Percentiles rank a stretch among this genome's conserved stretches.
These are phyloP conservation scores for Cebidichthys violaceus DNA, from an alignment of 2,113 vertebrate genomes.

Conservation along the genomic window DNA sequence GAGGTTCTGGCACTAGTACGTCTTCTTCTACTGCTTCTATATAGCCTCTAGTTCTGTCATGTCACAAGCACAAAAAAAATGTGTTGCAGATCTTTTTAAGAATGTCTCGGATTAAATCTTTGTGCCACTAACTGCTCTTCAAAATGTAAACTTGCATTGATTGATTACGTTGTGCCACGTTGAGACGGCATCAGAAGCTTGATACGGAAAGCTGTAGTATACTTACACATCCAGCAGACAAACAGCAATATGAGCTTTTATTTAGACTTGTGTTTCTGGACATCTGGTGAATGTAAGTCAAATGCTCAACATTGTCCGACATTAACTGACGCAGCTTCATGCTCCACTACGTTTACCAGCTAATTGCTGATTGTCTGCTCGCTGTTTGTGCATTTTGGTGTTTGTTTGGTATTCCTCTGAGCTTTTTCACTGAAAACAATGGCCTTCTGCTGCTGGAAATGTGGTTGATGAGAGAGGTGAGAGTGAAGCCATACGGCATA, in stretches of 20 bases:
- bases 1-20: neutral
- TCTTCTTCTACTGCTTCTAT: neutral
- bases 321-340: neutral
- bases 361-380: neutral
- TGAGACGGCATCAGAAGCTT: neutral
- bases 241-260: neutral
- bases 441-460: neutral
- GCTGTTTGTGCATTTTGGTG: neutral
- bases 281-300: constrained; percentile 6
- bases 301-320: neutral
- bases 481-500: no score
- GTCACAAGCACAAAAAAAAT: neutral
- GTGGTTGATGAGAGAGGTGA: no score
- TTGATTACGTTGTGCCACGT: neutral
- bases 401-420: neutral
- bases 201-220: neutral
- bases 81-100: neutral
- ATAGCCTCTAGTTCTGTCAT: neutral
- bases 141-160: neutral
- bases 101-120: neutral
- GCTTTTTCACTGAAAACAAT: neutral
- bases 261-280: neutral
- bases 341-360: neutral
- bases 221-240: neutral
- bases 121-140: neutral